Evolutionary conservation across 2,113 vertebrate species (phyloP), one percentile per base, ranked within the genome.

Genomic region (Coptodon rendalli): DNA sequence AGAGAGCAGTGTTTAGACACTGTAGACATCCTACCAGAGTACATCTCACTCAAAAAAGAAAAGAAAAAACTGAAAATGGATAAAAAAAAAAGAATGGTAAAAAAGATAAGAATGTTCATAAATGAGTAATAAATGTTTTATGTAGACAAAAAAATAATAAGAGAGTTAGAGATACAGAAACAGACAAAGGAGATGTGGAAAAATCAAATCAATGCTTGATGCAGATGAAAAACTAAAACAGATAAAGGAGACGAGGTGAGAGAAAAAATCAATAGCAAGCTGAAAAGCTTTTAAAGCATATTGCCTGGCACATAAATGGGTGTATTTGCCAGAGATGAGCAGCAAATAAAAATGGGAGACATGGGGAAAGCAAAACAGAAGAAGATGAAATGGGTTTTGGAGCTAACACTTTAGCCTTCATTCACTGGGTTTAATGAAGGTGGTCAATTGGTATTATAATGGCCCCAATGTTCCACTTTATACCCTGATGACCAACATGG

Each of bases 201-300:
- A 85, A 92, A 89, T 87, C 68, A 78, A 88, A 94, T 89, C 86
- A 87, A 88, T 82, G 80, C 83, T 43, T 81, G 82, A 93, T 92
- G 87, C 86, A 87, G 84, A 91, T 84, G 83, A 85, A 89, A 84
- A 82, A 91, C 43, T 56, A 78, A 66, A 80, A 93, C 7, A 80
- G 16, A 48, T 83, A 82, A 92, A 57, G 84, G 6, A 73, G 36
- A 80, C 3, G 48, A 89, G 88, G 87, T 84, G 81, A 76, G 9
- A 83, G 81, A 52, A 52, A 52, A 91, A 96, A 94, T 94, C 88
- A 79, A 95, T 92, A 91, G 89, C 52, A 29, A 89, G 83, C 93
- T 91, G 89, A 92, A 93, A 90, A 91, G 86, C 87, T 81, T 90
- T 92, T 76, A 89, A 80, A 90, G 86, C 89, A 88, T 71, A 85